Evolutionary conservation across 2,113 vertebrate species (phyloP), one percentile per base, ranked within the genome.

Genomic region (Brachirus orientalis): DNA sequence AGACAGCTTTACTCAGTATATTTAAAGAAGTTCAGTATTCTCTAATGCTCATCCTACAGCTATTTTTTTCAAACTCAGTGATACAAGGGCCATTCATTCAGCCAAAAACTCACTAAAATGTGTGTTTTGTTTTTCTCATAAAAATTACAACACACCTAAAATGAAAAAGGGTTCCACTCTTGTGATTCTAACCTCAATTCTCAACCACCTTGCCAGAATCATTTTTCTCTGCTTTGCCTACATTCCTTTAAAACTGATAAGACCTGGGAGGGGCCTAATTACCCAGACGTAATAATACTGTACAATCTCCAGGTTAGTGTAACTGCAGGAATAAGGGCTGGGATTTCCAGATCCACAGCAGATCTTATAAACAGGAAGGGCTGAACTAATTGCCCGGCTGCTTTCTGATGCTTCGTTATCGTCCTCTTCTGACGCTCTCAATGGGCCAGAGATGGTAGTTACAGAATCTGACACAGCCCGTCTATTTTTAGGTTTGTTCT

Each of bases 331-430:
- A 68, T 58, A 60, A 45, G 53, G 44, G 36, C 63, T 82, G 75
- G 71, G 63, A 82, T 79, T 83, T 88, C 67, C 68, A 79, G 50
- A 76, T 18, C 6, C 72, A 65, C 54, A 11, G 55, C 40, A 44
- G 52, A 16, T 13, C 20, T 43, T 62, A 66, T 93, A 92, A 93
- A 93, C 92, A 92, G 93, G 93, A 94, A 92, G 86, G 86, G 82
- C 16, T 72, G 79, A 75, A 67, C 81, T 87, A 83, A 91, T 75
- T 77, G 53, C 57, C 45, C 1, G 28, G 37, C 47, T 45, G 58
- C 18, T 69, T 66, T 69, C 20, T 73, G 78, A 77, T 75, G 67
- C 75, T 69, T 54, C 38, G 43, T 71, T 52, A 35, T 48, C 50
- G 45, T 56, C n/a, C 20, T 44, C 36, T 47, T 45, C 55, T 64